Evolutionary conservation across 2,113 vertebrate genomes (phyloP), one percentile per base, ranked within the genome.

Genomic region (Nerophis ophidion): DNA sequence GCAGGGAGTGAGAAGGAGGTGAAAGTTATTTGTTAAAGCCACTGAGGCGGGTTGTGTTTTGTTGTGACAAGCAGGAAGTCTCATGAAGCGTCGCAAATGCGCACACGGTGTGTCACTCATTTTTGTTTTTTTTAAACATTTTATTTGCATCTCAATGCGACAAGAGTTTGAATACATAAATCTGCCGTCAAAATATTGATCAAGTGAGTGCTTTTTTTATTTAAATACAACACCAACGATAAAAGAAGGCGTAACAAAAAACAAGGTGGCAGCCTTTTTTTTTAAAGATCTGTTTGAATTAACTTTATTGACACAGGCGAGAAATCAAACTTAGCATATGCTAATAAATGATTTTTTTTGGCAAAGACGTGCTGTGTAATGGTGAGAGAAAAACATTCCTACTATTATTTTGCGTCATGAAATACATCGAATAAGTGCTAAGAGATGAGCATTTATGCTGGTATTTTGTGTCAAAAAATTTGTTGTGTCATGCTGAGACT

Each of bases 51-150:
- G 74, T 50, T 47, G 57, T 56, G 74, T 79, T 81, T 70, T 74
- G 74, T 75, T 79, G 70, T 63, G 70, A 66, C 63, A 53, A 55
- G 5, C 60, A 65, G 69, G 66, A 61, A 44, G 72, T 66, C 66
- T 75, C 71, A 71, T 60, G 52, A 74, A 71, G 71, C 66, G 17
- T 55, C 54, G 54, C 34, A 73, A 71, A 61, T 59, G 70, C 74
- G 66, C 56, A 59, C 50, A 61, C 57, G 5, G 74, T 65, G 34
- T 75, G 83, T 84, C 85, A 83, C 56, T 87, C 80, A 80, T 65
- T 70, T 49, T 26, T 61, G 80, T 65, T 48, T 19, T 26, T 13
- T 6, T 11, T 19, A 19, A 11, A 38, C 54, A 61, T 76, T 68
- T 63, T 70, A 57, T 52, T 68, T 61, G 64, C 75, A 58, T 65